These are phyloP conservation scores for Lycaon pictus DNA, from an alignment of 2,113 vertebrate genomes.

Conservation along the genomic window DNA sequence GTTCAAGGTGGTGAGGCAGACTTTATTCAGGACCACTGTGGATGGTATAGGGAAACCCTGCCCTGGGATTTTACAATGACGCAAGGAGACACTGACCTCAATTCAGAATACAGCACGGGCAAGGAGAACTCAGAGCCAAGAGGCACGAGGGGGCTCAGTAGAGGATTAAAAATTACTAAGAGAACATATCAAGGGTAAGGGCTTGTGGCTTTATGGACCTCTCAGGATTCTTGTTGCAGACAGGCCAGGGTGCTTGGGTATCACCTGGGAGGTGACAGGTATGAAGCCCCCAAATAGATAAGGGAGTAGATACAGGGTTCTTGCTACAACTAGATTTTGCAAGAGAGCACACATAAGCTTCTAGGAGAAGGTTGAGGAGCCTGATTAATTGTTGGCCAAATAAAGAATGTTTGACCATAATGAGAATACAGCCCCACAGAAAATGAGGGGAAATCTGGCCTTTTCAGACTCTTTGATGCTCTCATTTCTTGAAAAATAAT, in stretches of 20 bases:
- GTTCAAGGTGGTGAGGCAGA: background rate
- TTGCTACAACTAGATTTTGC: too few species aligned
- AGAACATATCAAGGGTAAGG: too few species aligned
- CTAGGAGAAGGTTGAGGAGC: background rate
- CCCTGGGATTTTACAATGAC: background rate
- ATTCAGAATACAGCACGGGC: background rate
- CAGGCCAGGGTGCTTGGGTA: too few species aligned
- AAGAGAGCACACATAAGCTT: background rate
- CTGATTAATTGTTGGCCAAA: background rate
- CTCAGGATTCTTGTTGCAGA: too few species aligned
- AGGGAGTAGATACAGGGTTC: too few species aligned
- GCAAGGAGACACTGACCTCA: background rate
- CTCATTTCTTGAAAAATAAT: too few species aligned
- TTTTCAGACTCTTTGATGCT: background rate
- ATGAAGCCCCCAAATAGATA: too few species aligned
- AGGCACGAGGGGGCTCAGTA: background rate
- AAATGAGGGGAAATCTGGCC: background rate
- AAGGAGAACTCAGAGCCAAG: background rate
- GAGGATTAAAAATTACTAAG: background rate
- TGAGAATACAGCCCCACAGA: background rate
- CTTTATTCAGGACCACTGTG: background rate
- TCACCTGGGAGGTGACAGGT: too few species aligned
- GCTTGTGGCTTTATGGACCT: too few species aligned
- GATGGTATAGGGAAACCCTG: background rate
- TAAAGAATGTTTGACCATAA: background rate